phyloP scores from a whole-genome alignment of 2,888 invertebrate genomes.

The Polyploca ridens region DNA sequence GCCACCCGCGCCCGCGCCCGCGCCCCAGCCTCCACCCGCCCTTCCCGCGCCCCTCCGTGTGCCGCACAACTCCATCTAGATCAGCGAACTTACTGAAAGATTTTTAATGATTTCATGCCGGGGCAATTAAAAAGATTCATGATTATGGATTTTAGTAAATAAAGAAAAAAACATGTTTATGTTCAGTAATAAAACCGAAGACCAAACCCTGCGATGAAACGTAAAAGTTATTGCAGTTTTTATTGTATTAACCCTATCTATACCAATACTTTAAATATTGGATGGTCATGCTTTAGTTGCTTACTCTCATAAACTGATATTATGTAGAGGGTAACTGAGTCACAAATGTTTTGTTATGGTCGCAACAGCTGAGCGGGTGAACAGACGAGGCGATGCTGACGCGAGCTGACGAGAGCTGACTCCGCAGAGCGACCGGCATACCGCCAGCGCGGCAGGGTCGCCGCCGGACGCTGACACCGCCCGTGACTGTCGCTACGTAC shows the following conservation, averaged over 20 bases:
- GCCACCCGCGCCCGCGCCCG: conserved; percentile 38
- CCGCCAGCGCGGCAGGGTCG: conserved; percentile 47
- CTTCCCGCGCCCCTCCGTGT: conserved; percentile 36
- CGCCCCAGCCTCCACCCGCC: conserved; percentile 27
- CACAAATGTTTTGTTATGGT: conserved; percentile 14
- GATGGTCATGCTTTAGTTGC: background rate
- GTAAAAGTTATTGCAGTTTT: too few species aligned
- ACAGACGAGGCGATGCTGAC: conserved; percentile 48
- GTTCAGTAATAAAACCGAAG: too few species aligned
- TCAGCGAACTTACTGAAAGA: conserved; percentile 39
- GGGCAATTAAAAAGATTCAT: too few species aligned
- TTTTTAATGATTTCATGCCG: conserved; percentile 50
- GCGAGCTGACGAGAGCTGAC: conserved; percentile 50
- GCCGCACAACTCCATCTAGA: conserved; percentile 46
- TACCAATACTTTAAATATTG: too few species aligned
- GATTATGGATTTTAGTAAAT: too few species aligned
- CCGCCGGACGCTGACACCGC: conserved; percentile 10
- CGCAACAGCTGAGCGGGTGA: conserved; percentile 40
- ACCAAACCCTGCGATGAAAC: too few species aligned
- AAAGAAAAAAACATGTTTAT: too few species aligned
- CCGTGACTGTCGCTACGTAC: background rate
- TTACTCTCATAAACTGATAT: background rate
- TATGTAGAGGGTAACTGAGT: background rate
- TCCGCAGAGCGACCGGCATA: conserved; percentile 26
- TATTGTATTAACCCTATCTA: too few species aligned